Base-by-base conservation (phyloP, 2,113 vertebrate genomes). In the Vulpes ferrilata region DNA sequence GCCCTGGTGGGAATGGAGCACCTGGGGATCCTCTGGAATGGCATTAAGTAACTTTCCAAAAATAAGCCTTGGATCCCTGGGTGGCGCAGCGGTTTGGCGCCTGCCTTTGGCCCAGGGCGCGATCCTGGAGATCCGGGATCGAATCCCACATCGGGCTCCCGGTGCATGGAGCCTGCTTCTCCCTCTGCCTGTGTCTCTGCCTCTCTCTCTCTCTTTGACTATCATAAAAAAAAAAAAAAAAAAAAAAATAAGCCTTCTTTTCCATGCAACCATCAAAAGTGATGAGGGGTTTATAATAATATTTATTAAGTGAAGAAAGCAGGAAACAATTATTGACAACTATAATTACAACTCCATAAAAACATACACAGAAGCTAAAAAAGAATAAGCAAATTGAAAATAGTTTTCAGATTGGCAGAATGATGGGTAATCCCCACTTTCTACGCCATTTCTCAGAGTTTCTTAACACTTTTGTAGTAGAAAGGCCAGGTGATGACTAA, bases 261-360 rank as follows among this genome's bases (percentile, higher is more conserved):
- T 85, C 95, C 96, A 88, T 82, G 89, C 86, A 96, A 85, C 65
- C 95, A 74, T 93, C 93, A 91, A 95, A 95, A 95, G 53, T 95
- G 53, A 95, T 90, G 71, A 96, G 64, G 84, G 64, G 87, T 96
- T 97, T 85, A 83, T 38, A 94, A 78, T 60, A 85, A 57, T 80
- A 97, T 84, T 96, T 96, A 94, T 94, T 93, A 90, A 57, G 74
- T 53, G 62, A 97, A 96, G 81, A 92, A 71, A 83, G 25, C 69
- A 95, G 22, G 65, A 85, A 95, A 96, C 71, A 95, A 80, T 92
- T 94, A 94, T 90, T 96, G 43, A 93, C 88, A 96, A 96, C 86
- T 93, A 60, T 89, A 97, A 82, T 86, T 64, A 97, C 78, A 96
- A 82, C 64, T 91, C 43, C 82, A 95, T 53, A 57, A 97, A 93